Base-by-base conservation (phyloP, 2,888 invertebrate genomes). In the Ommatoiulus sabulosus region DNA sequence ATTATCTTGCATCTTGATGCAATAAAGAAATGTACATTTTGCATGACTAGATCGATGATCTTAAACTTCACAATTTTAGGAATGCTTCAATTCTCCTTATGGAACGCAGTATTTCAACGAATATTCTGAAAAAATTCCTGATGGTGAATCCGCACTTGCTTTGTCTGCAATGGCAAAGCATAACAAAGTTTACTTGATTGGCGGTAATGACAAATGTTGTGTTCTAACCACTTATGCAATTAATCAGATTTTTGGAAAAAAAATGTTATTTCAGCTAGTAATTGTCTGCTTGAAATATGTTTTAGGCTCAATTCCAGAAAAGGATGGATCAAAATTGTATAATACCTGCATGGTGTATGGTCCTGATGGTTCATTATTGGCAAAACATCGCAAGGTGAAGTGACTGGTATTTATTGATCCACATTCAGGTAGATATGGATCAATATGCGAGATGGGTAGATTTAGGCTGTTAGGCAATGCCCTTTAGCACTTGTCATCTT, bases 51-150 rank as follows among this genome's bases (percentile, higher is more conserved):
- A 84, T 44, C 0, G 3, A n/a, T n/a, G 6, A 80, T 80, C 2
- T 5, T n/a, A n/a, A n/a, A n/a, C n/a, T n/a, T 80, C 12, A 7
- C 7, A 35, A 12, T 86, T 86, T 86, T 89, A 93, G 92, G 99
- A 99, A 93, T 98, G 97, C 92, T 99, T 98, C 92, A 99, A 98
- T 92, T 96, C 97, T 20, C 98, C 98, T 0, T 98, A 98, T 93
- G 98, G 98, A 89, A 96, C 96, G 87, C 94, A 91, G 86, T 91
- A 90, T 84, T 98, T 98, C 92, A 93, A 95, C 0, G 95, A 97
- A 91, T 97, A 97, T 93, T 96, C 98, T 0, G 99, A 99, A 92
- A 92, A 93, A 24, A 95, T 99, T 87, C 97, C 98, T 0, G 92
- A 98, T 0, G 95, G 98, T 0, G 95, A 95, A 90, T 97, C 98